Base-by-base conservation (phyloP, 2,888 invertebrate genomes). In the Orthosia cruda region DNA sequence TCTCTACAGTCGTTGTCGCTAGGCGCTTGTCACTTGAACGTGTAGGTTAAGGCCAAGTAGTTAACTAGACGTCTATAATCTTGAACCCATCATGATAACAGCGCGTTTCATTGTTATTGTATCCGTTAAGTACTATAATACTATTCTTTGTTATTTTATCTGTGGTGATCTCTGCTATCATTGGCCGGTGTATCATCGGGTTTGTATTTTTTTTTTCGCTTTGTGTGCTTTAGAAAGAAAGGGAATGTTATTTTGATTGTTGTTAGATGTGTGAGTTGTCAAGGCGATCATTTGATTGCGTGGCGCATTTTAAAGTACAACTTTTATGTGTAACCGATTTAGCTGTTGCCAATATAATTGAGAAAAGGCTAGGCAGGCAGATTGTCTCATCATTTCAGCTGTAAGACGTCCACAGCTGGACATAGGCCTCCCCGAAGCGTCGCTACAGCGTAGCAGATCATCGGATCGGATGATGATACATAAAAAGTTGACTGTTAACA, bases 71-170 rank as follows among this genome's bases (percentile, higher is more conserved):
- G 50, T 55, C 61, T 26, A 65, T 83, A 70, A 65, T 81, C 55
- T 80, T 49, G 55, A 52, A 70, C 55, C n/a, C 54, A 77, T 71
- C 79, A 63, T 32, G 69, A 78, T 81, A 84, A 78, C 55, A 69
- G 57, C 78, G 55, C 57, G 63, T 77, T 81, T 78, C 75, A 75
- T 66, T 71, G 67, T 66, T 67, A 77, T 70, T 66, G 74, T 71
- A 55, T 49, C 58, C 61, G 15, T 63, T 40, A 71, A 74, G 61
- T 66, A 61, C 63, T 78, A n/a, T n/a, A n/a, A n/a, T n/a, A 68
- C 65, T 62, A 67, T 49, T 32, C 63, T 72, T 81, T 71, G 64
- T 77, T 80, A 73, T 80, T 70, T 70, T 66, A 84, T 81, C 64
- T 74, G 65, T 69, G 75, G 69, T 67, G 67, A 71, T 84, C 64